phyloP scores from a whole-genome alignment of 2,888 invertebrate genomes.

The Drosophila atripex region DNA sequence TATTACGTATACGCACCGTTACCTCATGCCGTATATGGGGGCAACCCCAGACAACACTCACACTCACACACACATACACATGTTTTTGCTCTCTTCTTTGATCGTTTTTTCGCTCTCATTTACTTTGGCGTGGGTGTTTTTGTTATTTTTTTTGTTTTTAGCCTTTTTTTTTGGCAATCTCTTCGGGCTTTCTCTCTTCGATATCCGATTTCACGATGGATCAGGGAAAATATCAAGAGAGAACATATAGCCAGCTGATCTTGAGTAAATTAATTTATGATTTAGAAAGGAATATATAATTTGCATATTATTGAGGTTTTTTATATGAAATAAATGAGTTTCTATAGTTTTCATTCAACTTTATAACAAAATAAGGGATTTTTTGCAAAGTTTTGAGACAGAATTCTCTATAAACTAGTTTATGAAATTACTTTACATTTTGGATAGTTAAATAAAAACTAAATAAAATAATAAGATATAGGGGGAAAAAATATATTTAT shows the following conservation, averaged over 20 bases:
- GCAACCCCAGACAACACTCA: conserved; percentile 7
- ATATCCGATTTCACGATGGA: conserved; percentile 48
- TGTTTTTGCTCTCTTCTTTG: conserved; percentile 2
- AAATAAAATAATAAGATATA: not conserved
- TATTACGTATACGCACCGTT: conserved; percentile 68
- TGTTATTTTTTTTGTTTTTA: not conserved
- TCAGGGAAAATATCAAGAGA: not conserved
- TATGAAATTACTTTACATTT: no score
- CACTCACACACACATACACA: not conserved
- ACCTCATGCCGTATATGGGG: conserved; percentile 69
- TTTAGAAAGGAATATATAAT: not conserved
- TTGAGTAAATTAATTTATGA: conserved; percentile 3
- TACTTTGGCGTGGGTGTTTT: conserved; percentile 50
- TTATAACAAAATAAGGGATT: no score
- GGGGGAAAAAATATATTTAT: no score
- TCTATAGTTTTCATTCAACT: no score
- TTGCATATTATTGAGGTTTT: not conserved
- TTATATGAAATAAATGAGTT: no score
- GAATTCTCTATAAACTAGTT: no score
- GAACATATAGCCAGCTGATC: conserved; percentile 7
- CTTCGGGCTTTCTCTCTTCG: conserved; percentile 10
- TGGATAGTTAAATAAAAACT: no score
- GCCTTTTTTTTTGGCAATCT: conserved; percentile 9
- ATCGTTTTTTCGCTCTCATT: conserved; percentile 25
- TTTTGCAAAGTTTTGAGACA: no score